Evolutionary conservation across 2,113 vertebrate species (phyloP), one percentile per base, ranked within the genome.

Genomic region (Dipodomys ordii): DNA sequence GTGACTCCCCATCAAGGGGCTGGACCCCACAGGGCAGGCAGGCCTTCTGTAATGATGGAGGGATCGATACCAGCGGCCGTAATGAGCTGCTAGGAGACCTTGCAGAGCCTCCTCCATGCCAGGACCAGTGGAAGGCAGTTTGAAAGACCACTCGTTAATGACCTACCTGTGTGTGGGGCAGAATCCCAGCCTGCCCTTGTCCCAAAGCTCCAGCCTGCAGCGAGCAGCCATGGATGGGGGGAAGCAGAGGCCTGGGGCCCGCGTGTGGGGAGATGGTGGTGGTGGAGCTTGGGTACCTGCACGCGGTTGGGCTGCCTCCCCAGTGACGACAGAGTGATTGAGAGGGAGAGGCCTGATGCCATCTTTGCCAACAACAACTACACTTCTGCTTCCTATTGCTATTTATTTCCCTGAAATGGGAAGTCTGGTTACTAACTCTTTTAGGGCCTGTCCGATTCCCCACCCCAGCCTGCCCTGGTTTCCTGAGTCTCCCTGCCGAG

Each of bases 41-140:
- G 83, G 83, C 86, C 87, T 92, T 69, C 94, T 93, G 91, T 93
- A 95, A 96, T 92, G 96, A 69, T 3, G 92, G 86, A 69, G 53
- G 77, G 92, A 93, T 91, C 95, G 67, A 94, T 6, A 7, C 39
- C 0, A 57, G 39, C 68, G 81, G 65, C 82, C 4, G 13, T 97
- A 95, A 93, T 28, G 91, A 96, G 96, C 91, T 20, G 85, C 32
- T 44, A 71, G 67, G 93, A 74, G 74, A 90, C n/a, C 93, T 82
- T 57, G 83, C 57, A 64, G 87, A 39, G 86, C 78, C 96, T 88
- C 84, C 95, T 95, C 94, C 94, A 95, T 92, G 81, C 83, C 8
- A 18, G 90, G 86, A 83, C 96, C 86, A 92, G 86, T 67, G 91
- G 95, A 96, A 65, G 95, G 87, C 4, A 64, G 73, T 78, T 67